These are phyloP conservation scores for Selenia dentaria DNA, from an alignment of 2,888 invertebrate genomes.

Conservation along the genomic window DNA sequence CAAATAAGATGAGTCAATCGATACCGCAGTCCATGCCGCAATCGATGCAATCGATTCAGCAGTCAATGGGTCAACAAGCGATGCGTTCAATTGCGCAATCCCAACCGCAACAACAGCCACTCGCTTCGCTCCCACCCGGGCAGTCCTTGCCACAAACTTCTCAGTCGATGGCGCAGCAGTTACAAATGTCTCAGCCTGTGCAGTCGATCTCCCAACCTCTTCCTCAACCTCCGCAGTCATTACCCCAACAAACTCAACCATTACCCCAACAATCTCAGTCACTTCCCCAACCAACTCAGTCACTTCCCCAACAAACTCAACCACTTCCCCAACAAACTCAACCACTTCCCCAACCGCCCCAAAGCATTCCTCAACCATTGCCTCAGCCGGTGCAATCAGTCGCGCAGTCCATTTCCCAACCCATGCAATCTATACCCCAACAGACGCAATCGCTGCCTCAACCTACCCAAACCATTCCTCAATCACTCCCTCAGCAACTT, in stretches of 20 bases:
- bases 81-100: slow-evolving; percentile 24
- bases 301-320: slow-evolving; percentile 20
- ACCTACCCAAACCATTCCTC: slow-evolving; percentile 27
- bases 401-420: slow-evolving; percentile 25
- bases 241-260: slow-evolving; percentile 33
- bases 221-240: slow-evolving; percentile 29
- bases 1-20: slow-evolving; percentile 36
- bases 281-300: slow-evolving; percentile 22
- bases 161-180: slow-evolving; percentile 33
- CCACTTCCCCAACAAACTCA: slow-evolving; percentile 16
- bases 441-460: slow-evolving; percentile 32
- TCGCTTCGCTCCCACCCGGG: slow-evolving; percentile 31
- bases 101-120: slow-evolving; percentile 18
- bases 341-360: slow-evolving; percentile 21
- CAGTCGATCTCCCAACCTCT: slow-evolving; percentile 31
- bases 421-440: slow-evolving; percentile 33
- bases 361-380: slow-evolving; percentile 25
- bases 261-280: slow-evolving; percentile 32
- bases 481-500: slow-evolving; percentile 20
- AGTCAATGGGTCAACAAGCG: slow-evolving; percentile 30
- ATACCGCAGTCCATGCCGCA: slow-evolving; percentile 46
- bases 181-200: slow-evolving; percentile 6
- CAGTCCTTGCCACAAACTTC: slow-evolving; percentile 30
- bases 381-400: slow-evolving; percentile 25
- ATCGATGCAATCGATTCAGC: slow-evolving; percentile 44